Evolutionary conservation across 35 echinoderm and acorn worm genomes (phyloP).

Genomic region (Eucidaris tribuloides): DNA sequence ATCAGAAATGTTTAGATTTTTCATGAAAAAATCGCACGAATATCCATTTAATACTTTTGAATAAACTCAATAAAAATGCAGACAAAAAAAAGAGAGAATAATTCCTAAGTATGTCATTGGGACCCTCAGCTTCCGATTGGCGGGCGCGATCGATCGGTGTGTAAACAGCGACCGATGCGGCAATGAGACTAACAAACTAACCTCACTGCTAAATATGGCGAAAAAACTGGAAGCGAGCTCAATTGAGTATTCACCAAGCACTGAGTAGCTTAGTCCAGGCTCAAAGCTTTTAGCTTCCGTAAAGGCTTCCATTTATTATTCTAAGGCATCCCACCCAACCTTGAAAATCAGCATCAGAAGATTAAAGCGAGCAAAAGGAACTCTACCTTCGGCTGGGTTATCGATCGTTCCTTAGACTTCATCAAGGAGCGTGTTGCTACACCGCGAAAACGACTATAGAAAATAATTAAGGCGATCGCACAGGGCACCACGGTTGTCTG

Average conservation of each 20-base stretch:
- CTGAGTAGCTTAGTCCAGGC: conserved; percentile 14
- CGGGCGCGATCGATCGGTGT: conserved; percentile 4
- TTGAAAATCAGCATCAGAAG: not conserved
- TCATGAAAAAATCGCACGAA: too few relatives aligned
- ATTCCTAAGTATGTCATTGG: conserved; percentile 12
- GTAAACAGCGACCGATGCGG: not conserved
- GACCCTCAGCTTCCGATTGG: not conserved
- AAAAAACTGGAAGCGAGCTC: not conserved
- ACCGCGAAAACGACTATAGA: too few relatives aligned
- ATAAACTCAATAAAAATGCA: too few relatives aligned
- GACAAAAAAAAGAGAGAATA: too few relatives aligned
- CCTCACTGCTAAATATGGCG: not conserved
- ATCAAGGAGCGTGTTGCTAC: too few relatives aligned
- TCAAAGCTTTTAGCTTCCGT: conserved; percentile 16
- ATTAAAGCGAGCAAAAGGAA: too few relatives aligned
- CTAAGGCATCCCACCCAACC: not conserved
- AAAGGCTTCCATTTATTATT: conserved; percentile 28
- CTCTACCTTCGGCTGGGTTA: not conserved
- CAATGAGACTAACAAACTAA: not conserved
- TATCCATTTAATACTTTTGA: too few relatives aligned
- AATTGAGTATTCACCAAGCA: not conserved
- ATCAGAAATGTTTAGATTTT: too few relatives aligned
- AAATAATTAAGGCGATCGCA: too few relatives aligned
- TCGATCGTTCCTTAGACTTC: too few relatives aligned
- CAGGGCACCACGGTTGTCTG: too few relatives aligned